phyloP scores from a whole-genome alignment of 2,888 invertebrate species.

The Mylabris sibirica region DNA sequence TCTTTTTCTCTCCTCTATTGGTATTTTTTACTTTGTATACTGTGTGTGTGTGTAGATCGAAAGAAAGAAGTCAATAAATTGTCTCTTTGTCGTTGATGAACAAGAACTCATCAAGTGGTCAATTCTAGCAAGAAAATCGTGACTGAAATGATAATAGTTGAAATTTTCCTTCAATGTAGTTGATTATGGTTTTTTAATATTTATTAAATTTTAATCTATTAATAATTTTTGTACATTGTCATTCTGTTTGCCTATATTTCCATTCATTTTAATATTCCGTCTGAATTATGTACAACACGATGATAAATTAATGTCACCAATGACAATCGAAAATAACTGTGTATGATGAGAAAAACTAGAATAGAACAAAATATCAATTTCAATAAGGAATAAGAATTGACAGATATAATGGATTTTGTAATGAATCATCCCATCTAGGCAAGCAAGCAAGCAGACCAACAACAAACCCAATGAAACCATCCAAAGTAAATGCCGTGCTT shows the following conservation, averaged over 20 bases:
- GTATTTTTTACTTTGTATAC: no score
- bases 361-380: slow-evolving; percentile 36
- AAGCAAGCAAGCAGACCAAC: slow-evolving; percentile 16
- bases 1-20: slow-evolving; percentile 30
- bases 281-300: slow-evolving; percentile 10
- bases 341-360: slow-evolving; percentile 19
- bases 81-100: slow-evolving; percentile 33
- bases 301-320: slow-evolving; percentile 14
- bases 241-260: neutral
- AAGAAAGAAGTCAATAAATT: slow-evolving; percentile 28
- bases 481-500: slow-evolving; percentile 26
- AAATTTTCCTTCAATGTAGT: neutral
- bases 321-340: slow-evolving; percentile 15
- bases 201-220: slow-evolving; percentile 1
- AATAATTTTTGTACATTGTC: neutral
- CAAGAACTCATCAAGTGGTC: slow-evolving; percentile 29
- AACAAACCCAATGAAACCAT: neutral
- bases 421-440: slow-evolving; percentile 40
- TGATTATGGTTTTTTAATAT: neutral
- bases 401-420: slow-evolving; percentile 44
- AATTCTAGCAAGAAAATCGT: slow-evolving; percentile 10
- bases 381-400: slow-evolving; percentile 40
- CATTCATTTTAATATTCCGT: slow-evolving; percentile 1
- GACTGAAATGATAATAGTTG: slow-evolving; percentile 7
- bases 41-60: no score